Evolutionary conservation across 1,140 invertebrate genomes (phyloP).

Genomic region (Drosophila nikananu): DNA sequence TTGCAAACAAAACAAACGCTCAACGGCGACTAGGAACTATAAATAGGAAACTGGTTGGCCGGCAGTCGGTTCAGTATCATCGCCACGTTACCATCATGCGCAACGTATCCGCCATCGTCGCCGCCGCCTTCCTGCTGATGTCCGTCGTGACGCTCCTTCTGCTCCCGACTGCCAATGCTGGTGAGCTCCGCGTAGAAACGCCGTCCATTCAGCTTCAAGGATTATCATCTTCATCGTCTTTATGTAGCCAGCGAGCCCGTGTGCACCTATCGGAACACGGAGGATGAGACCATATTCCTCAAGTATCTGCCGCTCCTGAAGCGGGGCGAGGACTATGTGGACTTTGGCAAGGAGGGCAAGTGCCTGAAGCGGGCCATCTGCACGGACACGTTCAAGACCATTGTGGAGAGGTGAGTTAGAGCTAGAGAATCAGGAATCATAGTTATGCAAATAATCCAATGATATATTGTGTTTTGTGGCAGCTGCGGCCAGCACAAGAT

Average conservation of each 20-base stretch:
- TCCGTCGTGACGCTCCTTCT: slow-evolving; percentile 8
- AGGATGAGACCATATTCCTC: slow-evolving; percentile 76
- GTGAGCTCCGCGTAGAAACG: slow-evolving; percentile 8
- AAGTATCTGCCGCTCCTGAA: slow-evolving; percentile 72
- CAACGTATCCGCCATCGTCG: slow-evolving; percentile 2
- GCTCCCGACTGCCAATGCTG: slow-evolving; percentile 22
- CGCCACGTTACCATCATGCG: slow-evolving; percentile 47
- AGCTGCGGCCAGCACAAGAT: slow-evolving; percentile 71
- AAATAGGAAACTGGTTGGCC: slow-evolving; percentile 70
- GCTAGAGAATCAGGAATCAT: background rate
- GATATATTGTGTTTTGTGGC: background rate
- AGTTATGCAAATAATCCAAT: background rate
- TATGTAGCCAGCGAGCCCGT: slow-evolving; percentile 64
- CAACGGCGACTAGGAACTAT: slow-evolving; percentile 32
- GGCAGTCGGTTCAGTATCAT: slow-evolving; percentile 36
- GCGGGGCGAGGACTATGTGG: slow-evolving; percentile 78
- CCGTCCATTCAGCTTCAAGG: background rate
- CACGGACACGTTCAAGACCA: slow-evolving; percentile 72
- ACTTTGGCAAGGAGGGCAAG: slow-evolving; percentile 75
- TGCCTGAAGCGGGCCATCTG: slow-evolving; percentile 76
- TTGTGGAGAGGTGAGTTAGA: slow-evolving; percentile 72
- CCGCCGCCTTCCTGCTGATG: slow-evolving; percentile 5
- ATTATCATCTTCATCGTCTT: too few species aligned
- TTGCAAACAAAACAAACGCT: slow-evolving; percentile 29
- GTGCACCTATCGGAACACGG: slow-evolving; percentile 69